Evolutionary conservation across 2,888 invertebrate species (phyloP).

Genomic region (Xanthorhoe designata): DNA sequence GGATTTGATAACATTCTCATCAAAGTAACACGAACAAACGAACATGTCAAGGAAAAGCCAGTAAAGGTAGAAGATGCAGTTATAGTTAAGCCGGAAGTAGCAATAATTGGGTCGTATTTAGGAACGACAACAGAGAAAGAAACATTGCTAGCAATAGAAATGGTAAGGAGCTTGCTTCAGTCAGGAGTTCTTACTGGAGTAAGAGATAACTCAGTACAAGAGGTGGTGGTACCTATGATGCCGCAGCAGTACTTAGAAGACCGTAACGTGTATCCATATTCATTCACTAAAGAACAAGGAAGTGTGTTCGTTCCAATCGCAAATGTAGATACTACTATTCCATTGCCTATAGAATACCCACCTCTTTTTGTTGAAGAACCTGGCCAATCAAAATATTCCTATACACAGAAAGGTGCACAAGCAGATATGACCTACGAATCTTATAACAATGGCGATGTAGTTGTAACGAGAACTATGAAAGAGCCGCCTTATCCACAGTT

Average conservation of each 20-base stretch:
- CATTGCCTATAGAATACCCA: constrained; percentile 19
- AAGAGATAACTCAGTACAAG: constrained; percentile 34
- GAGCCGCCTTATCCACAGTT: constrained; percentile 46
- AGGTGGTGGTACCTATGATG: constrained; percentile 35
- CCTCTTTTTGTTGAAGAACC: constrained; percentile 33
- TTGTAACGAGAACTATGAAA: constrained; percentile 46
- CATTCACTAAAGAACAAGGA: too few relatives aligned
- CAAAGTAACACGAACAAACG: constrained; percentile 40
- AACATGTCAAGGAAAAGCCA: constrained; percentile 8
- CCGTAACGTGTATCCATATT: background rate
- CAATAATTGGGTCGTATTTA: constrained; percentile 49
- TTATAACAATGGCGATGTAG: constrained; percentile 45
- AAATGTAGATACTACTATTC: constrained; percentile 15
- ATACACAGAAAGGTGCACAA: constrained; percentile 50
- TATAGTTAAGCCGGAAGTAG: constrained; percentile 41
- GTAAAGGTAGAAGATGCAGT: constrained; percentile 18
- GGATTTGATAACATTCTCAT: constrained; percentile 51
- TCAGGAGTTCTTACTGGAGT: constrained; percentile 47
- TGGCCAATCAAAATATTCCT: constrained; percentile 49
- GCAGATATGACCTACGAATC: constrained; percentile 49
- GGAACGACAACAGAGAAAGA: constrained; percentile 50
- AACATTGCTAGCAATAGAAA: constrained; percentile 49
- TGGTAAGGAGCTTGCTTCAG: constrained; percentile 49
- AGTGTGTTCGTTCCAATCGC: constrained; percentile 19
- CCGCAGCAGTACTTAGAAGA: constrained; percentile 23